Percentiles rank a stretch among this genome's conserved stretches.
Conservation (phyloP, 2,888 invertebrate genomes). For the Scotopteryx bipunctaria region DNA sequence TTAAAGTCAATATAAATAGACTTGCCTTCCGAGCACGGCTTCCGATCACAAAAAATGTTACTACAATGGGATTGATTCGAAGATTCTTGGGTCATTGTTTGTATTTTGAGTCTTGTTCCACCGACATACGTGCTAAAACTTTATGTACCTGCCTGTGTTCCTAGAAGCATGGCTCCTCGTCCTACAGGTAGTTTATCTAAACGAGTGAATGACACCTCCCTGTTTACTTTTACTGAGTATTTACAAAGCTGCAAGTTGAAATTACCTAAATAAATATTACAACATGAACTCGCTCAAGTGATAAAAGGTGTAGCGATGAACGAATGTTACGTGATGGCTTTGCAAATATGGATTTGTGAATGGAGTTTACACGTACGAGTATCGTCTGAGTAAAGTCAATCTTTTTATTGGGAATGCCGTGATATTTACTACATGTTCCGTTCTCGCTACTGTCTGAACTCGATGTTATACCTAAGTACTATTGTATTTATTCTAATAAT, state of each 20-base stretch:
- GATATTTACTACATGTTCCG: no score
- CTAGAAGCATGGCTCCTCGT: constrained; percentile 30
- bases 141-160: constrained; percentile 31
- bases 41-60: constrained; percentile 57
- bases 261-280: constrained; percentile 41
- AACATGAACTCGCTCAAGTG: constrained; percentile 29
- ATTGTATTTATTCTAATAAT: no score
- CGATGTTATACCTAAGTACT: no score
- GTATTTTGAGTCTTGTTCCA: constrained; percentile 24
- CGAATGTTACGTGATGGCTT: constrained; percentile 33
- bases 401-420: no score
- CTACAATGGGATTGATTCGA: constrained; percentile 32
- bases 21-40: constrained; percentile 52
- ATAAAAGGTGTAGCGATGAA: constrained; percentile 17
- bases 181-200: constrained; percentile 38
- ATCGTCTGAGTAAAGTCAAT: neutral
- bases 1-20: constrained; percentile 62
- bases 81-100: constrained; percentile 11
- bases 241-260: constrained; percentile 39
- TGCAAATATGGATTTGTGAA: constrained; percentile 33
- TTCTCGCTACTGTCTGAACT: no score
- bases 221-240: constrained; percentile 42
- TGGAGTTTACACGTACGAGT: constrained; percentile 2
- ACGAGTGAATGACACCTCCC: constrained; percentile 45
- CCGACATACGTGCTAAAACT: constrained; percentile 15